Conservation (phyloP, 2,888 invertebrate genomes). For the Drosophila robusta region DNA sequence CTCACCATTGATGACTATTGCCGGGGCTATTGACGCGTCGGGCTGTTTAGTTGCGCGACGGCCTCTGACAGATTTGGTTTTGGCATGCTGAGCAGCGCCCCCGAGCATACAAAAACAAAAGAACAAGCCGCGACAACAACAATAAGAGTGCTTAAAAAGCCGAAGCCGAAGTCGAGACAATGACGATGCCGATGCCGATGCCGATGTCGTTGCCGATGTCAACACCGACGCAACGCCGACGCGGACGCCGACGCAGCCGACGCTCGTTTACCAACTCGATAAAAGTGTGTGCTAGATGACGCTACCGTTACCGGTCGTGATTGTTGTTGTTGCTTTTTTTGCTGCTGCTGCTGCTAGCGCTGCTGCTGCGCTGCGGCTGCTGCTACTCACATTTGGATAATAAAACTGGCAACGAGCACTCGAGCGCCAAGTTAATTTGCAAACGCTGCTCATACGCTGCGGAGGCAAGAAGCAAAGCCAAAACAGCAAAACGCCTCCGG, state of each 20-base stretch:
- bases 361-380: constrained; percentile 32
- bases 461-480: constrained; percentile 63
- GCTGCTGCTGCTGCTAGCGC: constrained; percentile 32
- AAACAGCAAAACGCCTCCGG: constrained; percentile 31
- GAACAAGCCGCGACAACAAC: constrained; percentile 28
- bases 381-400: constrained; percentile 79
- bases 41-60: constrained; percentile 42
- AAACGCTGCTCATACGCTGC: constrained; percentile 76
- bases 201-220: constrained; percentile 28
- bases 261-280: constrained; percentile 67
- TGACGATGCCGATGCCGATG: constrained; percentile 19
- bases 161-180: constrained; percentile 40
- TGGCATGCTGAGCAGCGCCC: constrained; percentile 45
- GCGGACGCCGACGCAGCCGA: constrained; percentile 32
- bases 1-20: constrained; percentile 29
- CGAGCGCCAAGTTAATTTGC: constrained; percentile 81
- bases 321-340: constrained; percentile 35
- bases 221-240: constrained; percentile 52
- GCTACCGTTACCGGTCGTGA: constrained; percentile 69
- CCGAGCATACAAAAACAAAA: constrained; percentile 30
- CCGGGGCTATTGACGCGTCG: constrained; percentile 19
- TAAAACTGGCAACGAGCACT: constrained; percentile 80
- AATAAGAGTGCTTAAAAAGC: constrained; percentile 32
- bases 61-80: constrained; percentile 60
- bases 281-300: constrained; percentile 76